These are phyloP conservation scores for Actinia equina DNA, from an alignment of 64 coral and sea anemone genomes.

Conservation along the genomic window DNA sequence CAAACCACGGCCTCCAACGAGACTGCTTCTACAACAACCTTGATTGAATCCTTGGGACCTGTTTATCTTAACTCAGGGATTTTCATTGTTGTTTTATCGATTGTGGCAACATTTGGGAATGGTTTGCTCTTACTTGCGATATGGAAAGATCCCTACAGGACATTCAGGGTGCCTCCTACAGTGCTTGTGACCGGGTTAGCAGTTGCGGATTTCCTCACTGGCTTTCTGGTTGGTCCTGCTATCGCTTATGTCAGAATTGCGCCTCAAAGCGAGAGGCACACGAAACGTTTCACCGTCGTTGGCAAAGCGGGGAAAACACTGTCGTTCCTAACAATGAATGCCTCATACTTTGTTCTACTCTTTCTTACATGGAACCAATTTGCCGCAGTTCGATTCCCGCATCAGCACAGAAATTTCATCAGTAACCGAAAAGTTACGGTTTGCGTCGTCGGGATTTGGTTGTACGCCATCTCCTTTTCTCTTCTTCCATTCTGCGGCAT, in stretches of 20 bases:
- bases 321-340: conserved; percentile 16
- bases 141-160: conserved; percentile 31
- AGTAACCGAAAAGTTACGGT: conserved; percentile 14
- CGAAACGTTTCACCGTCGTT: neutral
- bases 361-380: conserved; percentile 24
- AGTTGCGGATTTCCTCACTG: conserved; percentile 38
- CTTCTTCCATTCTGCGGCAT: conserved; percentile 42
- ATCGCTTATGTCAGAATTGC: neutral
- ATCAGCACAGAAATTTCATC: conserved; percentile 38
- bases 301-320: neutral
- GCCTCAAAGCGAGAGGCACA: neutral
- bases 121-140: conserved; percentile 38
- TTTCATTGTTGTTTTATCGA: conserved; percentile 15
- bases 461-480: conserved; percentile 46
- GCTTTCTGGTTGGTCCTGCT: conserved; percentile 15
- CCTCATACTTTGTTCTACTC: conserved; percentile 14
- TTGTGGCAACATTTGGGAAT: conserved; percentile 22
- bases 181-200: conserved; percentile 32
- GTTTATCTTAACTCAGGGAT: conserved; percentile 17
- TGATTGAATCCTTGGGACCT: neutral
- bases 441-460: conserved; percentile 3
- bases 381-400: conserved; percentile 23
- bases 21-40: neutral
- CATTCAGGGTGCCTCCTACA: conserved; percentile 21
- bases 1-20: neutral